phyloP scores from a whole-genome alignment of 2,797 vertebrate genomes.

The Anguilla megastoma region DNA sequence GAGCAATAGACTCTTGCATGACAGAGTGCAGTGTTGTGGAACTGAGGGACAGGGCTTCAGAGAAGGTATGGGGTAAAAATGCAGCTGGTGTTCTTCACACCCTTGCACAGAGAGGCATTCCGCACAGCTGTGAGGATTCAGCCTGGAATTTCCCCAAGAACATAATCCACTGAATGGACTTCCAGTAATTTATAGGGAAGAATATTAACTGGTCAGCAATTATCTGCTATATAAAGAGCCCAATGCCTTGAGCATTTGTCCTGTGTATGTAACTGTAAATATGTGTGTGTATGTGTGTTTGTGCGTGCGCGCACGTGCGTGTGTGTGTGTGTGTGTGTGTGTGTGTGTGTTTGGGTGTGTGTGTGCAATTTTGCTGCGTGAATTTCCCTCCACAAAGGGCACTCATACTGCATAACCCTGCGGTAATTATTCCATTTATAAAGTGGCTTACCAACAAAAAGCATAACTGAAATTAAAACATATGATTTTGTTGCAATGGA shows the following conservation, averaged over 20 bases:
- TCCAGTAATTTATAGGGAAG: slow-evolving; percentile 46
- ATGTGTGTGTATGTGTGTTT: no score
- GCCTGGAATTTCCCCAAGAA: slow-evolving; percentile 34
- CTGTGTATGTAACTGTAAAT: background rate
- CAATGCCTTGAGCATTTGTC: background rate
- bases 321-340: no score
- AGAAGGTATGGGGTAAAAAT: background rate
- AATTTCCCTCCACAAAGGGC: no score
- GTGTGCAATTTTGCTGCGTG: no score
- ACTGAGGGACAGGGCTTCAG: slow-evolving; percentile 9
- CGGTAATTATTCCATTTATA: no score
- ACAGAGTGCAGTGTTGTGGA: slow-evolving; percentile 34
- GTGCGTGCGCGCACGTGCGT: no score
- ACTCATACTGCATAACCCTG: no score
- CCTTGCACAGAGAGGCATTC: background rate
- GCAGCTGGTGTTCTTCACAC: background rate
- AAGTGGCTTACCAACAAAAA: no score
- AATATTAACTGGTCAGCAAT: slow-evolving; percentile 14
- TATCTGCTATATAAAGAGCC: background rate
- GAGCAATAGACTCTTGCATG: background rate
- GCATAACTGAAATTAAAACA: no score
- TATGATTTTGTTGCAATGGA: no score
- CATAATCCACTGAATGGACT: slow-evolving; percentile 46
- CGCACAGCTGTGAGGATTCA: slow-evolving; percentile 9
- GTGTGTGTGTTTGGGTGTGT: no score